These are phyloP conservation scores for Polymixis lichenea DNA, from an alignment of 2,888 invertebrate genomes.

Conservation along the genomic window DNA sequence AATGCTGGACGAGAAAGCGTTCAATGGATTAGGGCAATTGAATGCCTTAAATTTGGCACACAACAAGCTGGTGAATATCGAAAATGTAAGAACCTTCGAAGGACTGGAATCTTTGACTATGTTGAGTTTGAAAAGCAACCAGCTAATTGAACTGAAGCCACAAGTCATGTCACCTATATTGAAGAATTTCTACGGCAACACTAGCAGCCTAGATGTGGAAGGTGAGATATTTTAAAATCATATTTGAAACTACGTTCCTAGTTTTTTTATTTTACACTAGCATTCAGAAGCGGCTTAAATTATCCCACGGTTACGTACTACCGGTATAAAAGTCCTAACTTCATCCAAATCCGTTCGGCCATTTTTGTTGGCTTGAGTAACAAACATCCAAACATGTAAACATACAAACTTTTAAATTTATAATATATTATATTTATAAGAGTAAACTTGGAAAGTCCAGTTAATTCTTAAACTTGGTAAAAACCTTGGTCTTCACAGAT, in stretches of 20 bases:
- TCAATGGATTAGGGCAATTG: slow-evolving; percentile 79
- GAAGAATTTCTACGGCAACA: slow-evolving; percentile 77
- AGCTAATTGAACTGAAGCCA: slow-evolving; percentile 76
- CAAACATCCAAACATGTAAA: too few species aligned
- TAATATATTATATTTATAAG: too few species aligned
- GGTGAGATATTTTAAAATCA: slow-evolving; percentile 69
- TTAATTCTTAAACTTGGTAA: not conserved
- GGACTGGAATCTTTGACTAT: slow-evolving; percentile 75
- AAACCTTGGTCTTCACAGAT: not conserved
- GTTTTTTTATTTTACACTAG: not conserved
- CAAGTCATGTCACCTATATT: slow-evolving; percentile 81
- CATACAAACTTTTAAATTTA: too few species aligned
- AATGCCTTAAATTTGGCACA: slow-evolving; percentile 79
- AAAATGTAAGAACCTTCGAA: slow-evolving; percentile 79
- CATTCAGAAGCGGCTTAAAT: too few species aligned
- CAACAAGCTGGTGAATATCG: slow-evolving; percentile 79
- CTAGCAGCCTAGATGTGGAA: slow-evolving; percentile 82
- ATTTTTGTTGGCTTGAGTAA: too few species aligned
- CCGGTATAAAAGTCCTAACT: too few species aligned
- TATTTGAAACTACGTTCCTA: not conserved
- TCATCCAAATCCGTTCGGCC: too few species aligned
- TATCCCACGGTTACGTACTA: too few species aligned
- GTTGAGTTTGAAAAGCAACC: slow-evolving; percentile 82
- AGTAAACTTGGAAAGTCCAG: not conserved
- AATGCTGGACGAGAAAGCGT: slow-evolving; percentile 86